Evolutionary conservation across 2,888 invertebrate species (phyloP).

Genomic region (Lasioglossum leucozonium): DNA sequence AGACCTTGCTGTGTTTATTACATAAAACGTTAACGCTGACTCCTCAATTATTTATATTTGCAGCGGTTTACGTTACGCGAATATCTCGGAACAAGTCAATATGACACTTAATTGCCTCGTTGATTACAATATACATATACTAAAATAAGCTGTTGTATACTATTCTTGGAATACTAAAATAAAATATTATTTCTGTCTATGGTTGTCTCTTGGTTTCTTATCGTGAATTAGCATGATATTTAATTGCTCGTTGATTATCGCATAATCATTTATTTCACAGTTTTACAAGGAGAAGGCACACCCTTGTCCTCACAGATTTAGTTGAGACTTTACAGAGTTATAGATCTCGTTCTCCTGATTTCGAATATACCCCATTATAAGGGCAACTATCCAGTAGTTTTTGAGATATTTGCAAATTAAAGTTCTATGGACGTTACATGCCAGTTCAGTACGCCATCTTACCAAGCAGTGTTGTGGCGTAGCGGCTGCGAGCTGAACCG

Average conservation of each 20-base stretch:
- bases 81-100: background rate
- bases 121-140: background rate
- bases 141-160: background rate
- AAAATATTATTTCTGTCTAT: background rate
- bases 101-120: background rate
- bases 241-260: background rate
- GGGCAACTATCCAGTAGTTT: too few relatives aligned
- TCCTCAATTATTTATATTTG: slow-evolving; percentile 1
- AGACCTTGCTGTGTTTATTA: slow-evolving; percentile 15
- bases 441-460: too few relatives aligned
- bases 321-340: too few relatives aligned
- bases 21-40: background rate
- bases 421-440: too few relatives aligned
- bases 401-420: too few relatives aligned
- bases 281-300: too few relatives aligned
- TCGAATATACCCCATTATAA: too few relatives aligned
- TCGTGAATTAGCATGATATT: background rate
- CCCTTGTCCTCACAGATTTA: too few relatives aligned
- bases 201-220: background rate
- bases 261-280: background rate
- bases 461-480: too few relatives aligned
- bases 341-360: too few relatives aligned
- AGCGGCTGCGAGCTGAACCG: too few relatives aligned
- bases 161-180: background rate
- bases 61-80: background rate